Percentiles rank a stretch among this genome's conserved stretches.
Conservation (phyloP, 1,140 invertebrate genomes). For the Venustaconcha ellipsiformis region DNA sequence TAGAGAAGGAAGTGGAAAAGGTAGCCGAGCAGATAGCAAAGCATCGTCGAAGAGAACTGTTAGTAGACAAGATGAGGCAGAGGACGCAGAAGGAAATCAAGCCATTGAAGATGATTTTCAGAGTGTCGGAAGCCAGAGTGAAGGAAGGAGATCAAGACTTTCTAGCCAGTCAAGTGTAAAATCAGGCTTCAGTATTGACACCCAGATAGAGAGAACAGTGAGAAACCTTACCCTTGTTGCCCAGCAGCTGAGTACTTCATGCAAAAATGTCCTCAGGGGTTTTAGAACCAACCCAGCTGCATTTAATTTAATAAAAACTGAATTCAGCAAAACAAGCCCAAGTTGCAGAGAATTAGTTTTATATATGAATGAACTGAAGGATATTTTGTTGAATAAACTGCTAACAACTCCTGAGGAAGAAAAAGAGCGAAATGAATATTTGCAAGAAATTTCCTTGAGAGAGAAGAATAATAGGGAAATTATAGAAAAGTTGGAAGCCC, state of each 20-base stretch:
- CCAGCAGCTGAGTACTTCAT: slow-evolving; percentile 59
- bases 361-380: slow-evolving; percentile 57
- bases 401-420: slow-evolving; percentile 67
- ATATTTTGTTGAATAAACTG: slow-evolving; percentile 61
- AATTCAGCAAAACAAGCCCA: slow-evolving; percentile 23
- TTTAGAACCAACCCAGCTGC: slow-evolving; percentile 60
- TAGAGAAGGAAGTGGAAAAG: not conserved
- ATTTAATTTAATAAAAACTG: slow-evolving; percentile 45
- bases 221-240: slow-evolving; percentile 55
- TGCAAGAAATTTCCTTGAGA: slow-evolving; percentile 58
- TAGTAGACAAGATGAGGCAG: slow-evolving; percentile 27
- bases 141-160: slow-evolving; percentile 11
- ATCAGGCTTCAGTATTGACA: slow-evolving; percentile 44
- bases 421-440: slow-evolving; percentile 60
- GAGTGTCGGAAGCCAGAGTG: slow-evolving; percentile 3
- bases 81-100: slow-evolving; percentile 17
- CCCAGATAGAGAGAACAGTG: slow-evolving; percentile 51
- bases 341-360: slow-evolving; percentile 37
- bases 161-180: slow-evolving; percentile 33
- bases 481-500: slow-evolving; percentile 64
- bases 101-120: slow-evolving; percentile 6
- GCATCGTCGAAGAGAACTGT: slow-evolving; percentile 3
- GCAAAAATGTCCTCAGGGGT: slow-evolving; percentile 63
- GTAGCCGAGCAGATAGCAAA: not conserved
- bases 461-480: slow-evolving; percentile 61